phyloP scores from a whole-genome alignment of 2,113 vertebrate genomes.

The Oreochromis aureus region DNA sequence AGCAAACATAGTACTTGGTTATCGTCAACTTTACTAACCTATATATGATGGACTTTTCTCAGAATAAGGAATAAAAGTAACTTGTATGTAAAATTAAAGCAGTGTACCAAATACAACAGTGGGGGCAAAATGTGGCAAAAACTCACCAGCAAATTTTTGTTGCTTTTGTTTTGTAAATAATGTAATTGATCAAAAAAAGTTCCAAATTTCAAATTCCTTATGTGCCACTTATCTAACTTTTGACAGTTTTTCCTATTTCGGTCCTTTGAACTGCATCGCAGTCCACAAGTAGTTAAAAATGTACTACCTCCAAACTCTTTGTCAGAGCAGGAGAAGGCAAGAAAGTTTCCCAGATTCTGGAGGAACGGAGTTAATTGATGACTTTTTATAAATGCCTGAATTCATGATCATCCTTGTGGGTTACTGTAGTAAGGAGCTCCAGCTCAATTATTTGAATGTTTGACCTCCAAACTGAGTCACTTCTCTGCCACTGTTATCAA shows the following conservation, averaged over 20 bases:
- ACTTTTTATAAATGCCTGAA: not conserved
- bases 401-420: not conserved
- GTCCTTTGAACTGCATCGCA: not conserved
- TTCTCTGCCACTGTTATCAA: not conserved
- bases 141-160: not conserved
- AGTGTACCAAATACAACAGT: not conserved
- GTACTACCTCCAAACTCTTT: not conserved
- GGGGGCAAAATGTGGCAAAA: not conserved
- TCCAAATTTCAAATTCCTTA: fast-evolving
- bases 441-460: not conserved
- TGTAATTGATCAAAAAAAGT: not conserved
- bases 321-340: not conserved
- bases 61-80: not conserved
- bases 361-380: not conserved
- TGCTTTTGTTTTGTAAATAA: not conserved
- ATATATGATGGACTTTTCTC: not conserved
- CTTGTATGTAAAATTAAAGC: not conserved
- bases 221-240: not conserved
- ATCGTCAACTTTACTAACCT: not conserved
- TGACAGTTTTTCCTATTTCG: not conserved
- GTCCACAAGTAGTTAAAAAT: not conserved
- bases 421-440: not conserved
- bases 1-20: not conserved
- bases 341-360: not conserved
- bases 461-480: not conserved